These are phyloP conservation scores for Stictocephala bisonia DNA, from an alignment of 2,888 invertebrate species.

Conservation along the genomic window DNA sequence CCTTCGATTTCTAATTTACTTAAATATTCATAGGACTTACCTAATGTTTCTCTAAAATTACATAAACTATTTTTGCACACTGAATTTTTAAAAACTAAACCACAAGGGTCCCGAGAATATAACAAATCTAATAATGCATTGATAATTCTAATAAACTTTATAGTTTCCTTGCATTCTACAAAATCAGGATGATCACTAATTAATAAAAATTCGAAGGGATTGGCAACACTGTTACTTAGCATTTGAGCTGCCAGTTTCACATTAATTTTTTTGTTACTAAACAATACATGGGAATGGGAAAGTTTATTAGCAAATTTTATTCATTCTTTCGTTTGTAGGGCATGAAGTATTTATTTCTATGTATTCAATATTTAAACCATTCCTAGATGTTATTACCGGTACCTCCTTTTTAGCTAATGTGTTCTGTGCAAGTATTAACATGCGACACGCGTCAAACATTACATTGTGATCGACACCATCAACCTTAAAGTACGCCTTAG, in stretches of 20 bases:
- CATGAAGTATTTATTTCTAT: constrained; percentile 51
- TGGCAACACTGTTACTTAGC: constrained; percentile 2
- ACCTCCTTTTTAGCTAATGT: constrained; percentile 50
- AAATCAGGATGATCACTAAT: constrained; percentile 2
- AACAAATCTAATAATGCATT: no score
- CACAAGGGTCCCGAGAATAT: no score
- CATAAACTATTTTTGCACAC: no score
- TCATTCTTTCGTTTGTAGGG: constrained; percentile 50
- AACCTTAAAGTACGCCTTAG: constrained; percentile 7
- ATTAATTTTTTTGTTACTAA: constrained; percentile 38
- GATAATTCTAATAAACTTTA: constrained; percentile 23
- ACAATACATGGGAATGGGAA: constrained; percentile 51
- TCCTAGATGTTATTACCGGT: background rate
- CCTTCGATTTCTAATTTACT: no score
- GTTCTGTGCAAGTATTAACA: constrained; percentile 57
- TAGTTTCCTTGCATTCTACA: constrained; percentile 7
- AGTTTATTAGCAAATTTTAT: constrained; percentile 54
- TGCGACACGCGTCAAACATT: no score
- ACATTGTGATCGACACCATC: constrained; percentile 50
- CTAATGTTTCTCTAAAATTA: no score
- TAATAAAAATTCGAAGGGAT: background rate
- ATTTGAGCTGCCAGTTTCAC: constrained; percentile 10
- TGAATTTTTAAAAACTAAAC: no score
- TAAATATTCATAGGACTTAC: no score
- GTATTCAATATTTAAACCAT: constrained; percentile 47